These are phyloP conservation scores for Drosophila melanica DNA, from an alignment of 1,140 invertebrate genomes.

Conservation along the genomic window DNA sequence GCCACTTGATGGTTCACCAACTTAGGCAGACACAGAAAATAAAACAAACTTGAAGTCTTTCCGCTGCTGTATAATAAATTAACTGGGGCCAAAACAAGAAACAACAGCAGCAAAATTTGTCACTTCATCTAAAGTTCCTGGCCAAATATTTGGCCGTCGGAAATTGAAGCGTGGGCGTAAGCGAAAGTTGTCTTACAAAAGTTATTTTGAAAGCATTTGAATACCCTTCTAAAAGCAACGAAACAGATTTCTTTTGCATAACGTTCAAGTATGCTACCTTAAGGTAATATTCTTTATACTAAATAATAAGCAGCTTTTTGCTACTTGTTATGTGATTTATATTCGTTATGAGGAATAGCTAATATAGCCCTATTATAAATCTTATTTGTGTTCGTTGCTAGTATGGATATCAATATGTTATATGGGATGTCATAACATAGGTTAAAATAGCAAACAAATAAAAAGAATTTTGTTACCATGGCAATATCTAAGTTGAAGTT, in stretches of 20 bases:
- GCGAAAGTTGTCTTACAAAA: not conserved
- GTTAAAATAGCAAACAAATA: no score
- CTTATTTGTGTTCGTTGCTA: no score
- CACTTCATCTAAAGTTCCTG: not conserved
- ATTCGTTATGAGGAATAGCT: no score
- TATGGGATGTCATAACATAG: no score
- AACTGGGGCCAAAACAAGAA: not conserved
- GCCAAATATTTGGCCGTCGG: not conserved
- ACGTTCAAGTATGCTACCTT: no score
- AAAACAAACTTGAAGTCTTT: not conserved
- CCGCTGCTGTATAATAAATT: not conserved
- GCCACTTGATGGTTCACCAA: not conserved
- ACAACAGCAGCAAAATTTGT: not conserved
- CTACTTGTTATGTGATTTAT: no score
- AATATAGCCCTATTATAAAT: no score
- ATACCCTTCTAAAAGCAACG: not conserved
- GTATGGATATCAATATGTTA: no score
- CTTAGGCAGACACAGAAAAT: not conserved
- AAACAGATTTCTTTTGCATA: not conserved
- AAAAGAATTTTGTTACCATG: not conserved
- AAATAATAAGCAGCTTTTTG: no score
- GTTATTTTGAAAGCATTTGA: not conserved
- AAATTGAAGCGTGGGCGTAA: not conserved
- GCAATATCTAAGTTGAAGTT: conserved; percentile 10
- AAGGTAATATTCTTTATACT: no score